These are phyloP conservation scores for Silurus meridionalis DNA, from an alignment of 2,113 vertebrate genomes.

Conservation along the genomic window DNA sequence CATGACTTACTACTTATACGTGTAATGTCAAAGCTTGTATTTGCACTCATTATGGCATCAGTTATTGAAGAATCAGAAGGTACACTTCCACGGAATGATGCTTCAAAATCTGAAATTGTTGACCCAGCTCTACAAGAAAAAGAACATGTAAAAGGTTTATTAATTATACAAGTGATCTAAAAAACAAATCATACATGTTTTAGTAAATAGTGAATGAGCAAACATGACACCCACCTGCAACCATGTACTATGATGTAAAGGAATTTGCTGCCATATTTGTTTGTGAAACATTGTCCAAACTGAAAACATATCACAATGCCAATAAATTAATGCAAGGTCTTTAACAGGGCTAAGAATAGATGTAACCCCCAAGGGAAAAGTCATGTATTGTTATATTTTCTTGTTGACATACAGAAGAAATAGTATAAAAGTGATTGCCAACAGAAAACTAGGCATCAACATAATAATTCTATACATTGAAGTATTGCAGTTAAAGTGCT, in stretches of 20 bases:
- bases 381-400: not conserved
- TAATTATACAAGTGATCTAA: no score
- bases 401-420: not conserved
- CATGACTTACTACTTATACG: not conserved
- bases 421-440: not conserved
- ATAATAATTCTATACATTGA: not conserved
- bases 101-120: not conserved
- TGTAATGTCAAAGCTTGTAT: not conserved
- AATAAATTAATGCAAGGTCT: not conserved
- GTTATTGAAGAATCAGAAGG: not conserved
- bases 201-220: not conserved
- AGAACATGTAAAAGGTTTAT: not conserved
- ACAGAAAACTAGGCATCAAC: not conserved
- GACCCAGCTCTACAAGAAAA: not conserved
- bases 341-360: not conserved
- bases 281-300: not conserved
- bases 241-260: fast-evolving
- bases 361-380: not conserved
- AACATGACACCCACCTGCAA: not conserved
- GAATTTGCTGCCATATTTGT: fast-evolving
- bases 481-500: not conserved
- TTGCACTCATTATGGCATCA: not conserved
- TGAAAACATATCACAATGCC: not conserved
- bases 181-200: no score
- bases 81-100: not conserved